Evolutionary conservation across 2,888 invertebrate genomes (phyloP), one percentile per base, ranked within the genome.

Genomic region (Mythimna vitellina): DNA sequence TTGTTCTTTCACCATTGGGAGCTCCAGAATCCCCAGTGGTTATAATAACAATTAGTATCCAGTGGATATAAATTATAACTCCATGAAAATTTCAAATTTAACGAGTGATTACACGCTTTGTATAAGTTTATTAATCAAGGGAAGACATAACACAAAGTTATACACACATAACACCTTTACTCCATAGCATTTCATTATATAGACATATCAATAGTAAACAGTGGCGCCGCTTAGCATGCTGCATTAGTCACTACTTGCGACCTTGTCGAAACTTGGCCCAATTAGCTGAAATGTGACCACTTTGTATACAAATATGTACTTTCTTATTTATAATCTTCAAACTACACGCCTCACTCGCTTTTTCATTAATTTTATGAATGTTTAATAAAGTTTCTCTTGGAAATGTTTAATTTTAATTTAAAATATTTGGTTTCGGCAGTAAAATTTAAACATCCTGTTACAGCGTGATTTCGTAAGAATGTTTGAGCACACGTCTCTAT

Each of bases 251-350:
- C 68, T 58, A 76, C 53, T 56, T 61, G 69, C 32, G 85, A 83
- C 85, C 85, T 84, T 84, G 79, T 20, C 25, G 25, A 70, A 77
- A 68, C 72, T 77, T 84, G 77, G 76, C 75, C 82, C 46, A 72
- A 74, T 76, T 79, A 69, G 63, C 65, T 63, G 61, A 72, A 83
- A 80, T 78, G 63, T 75, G 57, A 79, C 70, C 82, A 73, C 66
- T 81, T 76, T 70, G 49, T 73, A 68, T 70, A 68, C 70, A 78
- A 81, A 82, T 68, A n/a, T n/a, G n/a, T n/a, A 65, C 12, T n/a
- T 53, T 35, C 3, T 38, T 68, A 65, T 63, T 70, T 74, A 68
- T 70, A 63, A 78, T 70, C 20, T 65, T 54, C 14, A 46, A 63
- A 67, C 57, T 65, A 57, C 32, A 81, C 56, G 53, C 54, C 22